Evolutionary conservation across 2,797 vertebrate genomes (phyloP).

Genomic region (Discoglossus pictus): DNA sequence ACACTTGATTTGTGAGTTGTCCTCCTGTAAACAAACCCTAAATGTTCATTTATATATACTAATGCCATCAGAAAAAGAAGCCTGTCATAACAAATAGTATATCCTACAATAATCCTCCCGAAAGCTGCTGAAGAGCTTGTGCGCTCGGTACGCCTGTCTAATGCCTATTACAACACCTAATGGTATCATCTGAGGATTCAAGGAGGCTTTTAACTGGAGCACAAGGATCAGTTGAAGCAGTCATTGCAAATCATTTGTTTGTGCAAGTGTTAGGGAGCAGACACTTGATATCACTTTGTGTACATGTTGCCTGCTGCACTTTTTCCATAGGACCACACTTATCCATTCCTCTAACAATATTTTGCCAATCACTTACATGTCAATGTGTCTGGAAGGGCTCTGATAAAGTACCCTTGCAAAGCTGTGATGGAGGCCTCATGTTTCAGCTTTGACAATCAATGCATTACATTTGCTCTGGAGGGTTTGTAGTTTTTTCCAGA

Average conservation of each 20-base stretch:
- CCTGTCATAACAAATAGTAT: not conserved
- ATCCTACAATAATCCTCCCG: constrained; percentile 5
- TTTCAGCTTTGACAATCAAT: constrained; percentile 39
- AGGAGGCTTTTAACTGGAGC: constrained; percentile 27
- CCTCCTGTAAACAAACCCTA: not conserved
- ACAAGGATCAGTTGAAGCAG: constrained; percentile 14
- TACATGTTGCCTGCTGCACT: constrained; percentile 9
- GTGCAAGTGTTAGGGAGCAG: constrained; percentile 34
- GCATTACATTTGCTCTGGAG: constrained; percentile 38
- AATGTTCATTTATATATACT: not conserved
- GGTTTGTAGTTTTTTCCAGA: constrained; percentile 24
- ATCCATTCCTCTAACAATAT: constrained; percentile 31
- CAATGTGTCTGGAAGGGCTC: constrained; percentile 19
- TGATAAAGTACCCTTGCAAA: constrained; percentile 14
- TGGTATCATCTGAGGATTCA: constrained; percentile 18
- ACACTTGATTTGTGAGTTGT: too few relatives aligned
- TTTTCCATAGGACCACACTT: constrained; percentile 8
- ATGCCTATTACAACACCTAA: constrained; percentile 25
- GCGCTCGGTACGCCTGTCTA: not conserved
- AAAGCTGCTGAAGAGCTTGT: not conserved
- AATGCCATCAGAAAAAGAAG: not conserved
- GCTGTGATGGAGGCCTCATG: constrained; percentile 12
- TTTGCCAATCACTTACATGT: constrained; percentile 41
- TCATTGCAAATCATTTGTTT: constrained; percentile 34
- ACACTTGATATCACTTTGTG: constrained; percentile 20